Evolutionary conservation across 2,113 vertebrate genomes (phyloP), one percentile per base, ranked within the genome.

Genomic region (Peromyscus californicus): DNA sequence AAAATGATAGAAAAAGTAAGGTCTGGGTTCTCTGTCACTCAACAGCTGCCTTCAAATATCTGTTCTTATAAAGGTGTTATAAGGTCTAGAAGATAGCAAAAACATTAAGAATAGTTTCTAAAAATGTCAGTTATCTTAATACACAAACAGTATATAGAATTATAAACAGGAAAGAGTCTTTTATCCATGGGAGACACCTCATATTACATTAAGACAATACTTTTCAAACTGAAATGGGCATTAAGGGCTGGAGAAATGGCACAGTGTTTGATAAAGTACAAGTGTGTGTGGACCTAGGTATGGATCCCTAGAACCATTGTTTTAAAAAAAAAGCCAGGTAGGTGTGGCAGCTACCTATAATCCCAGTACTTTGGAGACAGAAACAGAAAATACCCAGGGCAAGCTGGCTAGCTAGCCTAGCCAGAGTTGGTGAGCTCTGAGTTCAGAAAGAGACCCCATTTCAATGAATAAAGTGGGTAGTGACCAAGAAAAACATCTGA

Each of bases 151-250:
- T 22, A 89, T 3, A 80, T 1, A 93, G 24, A 24, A 59, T 65
- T 91, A 59, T 57, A 91, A 90, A 72, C 16, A 93, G 92, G n/a
- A 89, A 86, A 48, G n/a, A 88, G 80, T 1, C 88, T 54, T 90
- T 92, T 57, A 78, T 90, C 45, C 45, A 82, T 63, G 12, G 70
- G 59, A 84, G 24, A 90, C 45, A 42, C 3, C 51, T 93, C 63
- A 90, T 6, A 76, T 48, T 91, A 51, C 51, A 90, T 87, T 59
- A 90, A 75, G 24, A 48, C n/a, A 83, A 48, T n/a, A 82, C 78
- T 91, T 57, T 95, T 84, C n/a, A 42, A 91, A 79, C 5, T 83
- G 86, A 94, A 91, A 94, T 89, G 54, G 57, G n/a, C 70, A 89
- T 57, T 42, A 79, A 78, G 26, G 54, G 57, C 11, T 51, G 39